Evolutionary conservation across 2,113 vertebrate genomes (phyloP).

Genomic region (Ranitomeya imitator): DNA sequence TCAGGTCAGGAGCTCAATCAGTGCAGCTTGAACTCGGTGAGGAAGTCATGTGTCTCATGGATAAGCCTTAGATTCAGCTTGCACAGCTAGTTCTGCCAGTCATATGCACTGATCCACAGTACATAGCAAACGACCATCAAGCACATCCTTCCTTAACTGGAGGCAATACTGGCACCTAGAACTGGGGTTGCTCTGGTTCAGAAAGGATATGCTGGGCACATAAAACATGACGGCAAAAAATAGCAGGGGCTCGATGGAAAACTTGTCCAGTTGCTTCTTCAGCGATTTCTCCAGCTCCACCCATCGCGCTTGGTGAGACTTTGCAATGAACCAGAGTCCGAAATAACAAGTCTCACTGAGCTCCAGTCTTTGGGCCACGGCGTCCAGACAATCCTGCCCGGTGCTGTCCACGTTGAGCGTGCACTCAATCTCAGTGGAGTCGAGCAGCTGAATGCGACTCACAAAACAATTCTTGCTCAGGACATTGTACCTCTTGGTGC

Average conservation of each 20-base stretch:
- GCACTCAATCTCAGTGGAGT: slow-evolving; percentile 90
- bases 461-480: slow-evolving; percentile 98
- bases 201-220: slow-evolving; percentile 87
- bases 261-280: slow-evolving; percentile 98
- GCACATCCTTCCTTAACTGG: too few species aligned
- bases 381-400: slow-evolving; percentile 94
- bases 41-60: too few species aligned
- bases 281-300: slow-evolving; percentile 97
- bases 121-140: too few species aligned
- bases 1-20: too few species aligned
- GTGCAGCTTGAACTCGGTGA: too few species aligned
- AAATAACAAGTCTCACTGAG: slow-evolving; percentile 95
- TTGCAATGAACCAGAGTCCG: slow-evolving; percentile 93
- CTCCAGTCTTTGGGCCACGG: slow-evolving; percentile 91
- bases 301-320: slow-evolving; percentile 90
- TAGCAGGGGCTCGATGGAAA: slow-evolving; percentile 91
- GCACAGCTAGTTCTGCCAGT: too few species aligned
- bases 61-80: too few species aligned
- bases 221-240: slow-evolving; percentile 99
- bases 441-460: slow-evolving; percentile 89
- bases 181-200: slow-evolving; percentile 94
- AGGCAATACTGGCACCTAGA: too few species aligned
- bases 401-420: slow-evolving; percentile 95
- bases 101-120: too few species aligned
- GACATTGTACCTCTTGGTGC: slow-evolving; percentile 94